Evolutionary conservation across 1,140 invertebrate species (phyloP), one percentile per base, ranked within the genome.

Genomic region (Pararge aegeria): DNA sequence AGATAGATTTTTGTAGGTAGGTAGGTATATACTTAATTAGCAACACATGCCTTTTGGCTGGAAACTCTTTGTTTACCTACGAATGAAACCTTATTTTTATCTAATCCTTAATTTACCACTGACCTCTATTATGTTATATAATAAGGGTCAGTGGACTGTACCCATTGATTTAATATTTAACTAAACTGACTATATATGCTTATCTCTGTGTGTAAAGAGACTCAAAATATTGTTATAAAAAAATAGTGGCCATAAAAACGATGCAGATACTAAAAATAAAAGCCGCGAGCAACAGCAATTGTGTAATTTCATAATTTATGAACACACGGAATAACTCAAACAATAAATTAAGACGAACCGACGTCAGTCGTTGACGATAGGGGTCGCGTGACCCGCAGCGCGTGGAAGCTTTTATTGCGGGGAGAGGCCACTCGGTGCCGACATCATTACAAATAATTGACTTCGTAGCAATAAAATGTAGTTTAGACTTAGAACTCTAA

Each of bases 331-430:
- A 56, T 63, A 60, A 55, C 48, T 61, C 58, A 61, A 69, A 70
- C 66, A 74, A 77, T 78, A 75, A 78, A 73, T 55, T 70, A 70
- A 70, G 71, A 70, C 51, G 70, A 63, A 63, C 51, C 64, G 67
- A 62, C 64, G 64, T 70, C 64, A 75, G 67, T 67, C 72, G 66
- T 64, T 64, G 59, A 80, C 66, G 64, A 82, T 83, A 75, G 67
- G 80, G 83, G 83, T 86, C 83, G 83, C 83, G 83, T 86, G 83
- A 83, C 83, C 83, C 83, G 83, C 83, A 86, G 60, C 74, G 55
- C 62, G 68, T 69, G 44, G 61, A 61, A 37, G 38, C 16, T 70
- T 63, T 68, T 70, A 60, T 64, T 71, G 59, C 61, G 55, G 66
- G 65, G 70, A 65, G 64, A 67, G 29, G 53, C 55, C 54, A 62